Conservation (phyloP, 2,113 vertebrate genomes). For the rat (Rattus norvegicus) region GRCr8 NC_086027.1:96424001-96424500, state of each 20-base stretch:
- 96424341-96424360: background rate
- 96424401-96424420: accelerated
- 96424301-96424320: background rate
- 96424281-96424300: accelerated
- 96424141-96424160: background rate
- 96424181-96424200: background rate
- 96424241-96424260: background rate
- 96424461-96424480: background rate
- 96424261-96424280: accelerated
- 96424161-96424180: background rate
- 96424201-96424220: background rate
- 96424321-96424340: background rate
- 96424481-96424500: background rate
- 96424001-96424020: background rate
- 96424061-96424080: background rate
- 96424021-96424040: background rate
- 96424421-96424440: background rate
- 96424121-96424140: no score
- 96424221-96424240: no score
- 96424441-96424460: background rate
- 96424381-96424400: background rate
- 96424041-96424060: background rate
- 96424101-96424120: background rate
- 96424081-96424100: background rate
- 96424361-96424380: background rate